phyloP scores from a whole-genome alignment of 30 jellyfish, hydroid and myxozoan genomes.

The Aurelia aurita region DNA sequence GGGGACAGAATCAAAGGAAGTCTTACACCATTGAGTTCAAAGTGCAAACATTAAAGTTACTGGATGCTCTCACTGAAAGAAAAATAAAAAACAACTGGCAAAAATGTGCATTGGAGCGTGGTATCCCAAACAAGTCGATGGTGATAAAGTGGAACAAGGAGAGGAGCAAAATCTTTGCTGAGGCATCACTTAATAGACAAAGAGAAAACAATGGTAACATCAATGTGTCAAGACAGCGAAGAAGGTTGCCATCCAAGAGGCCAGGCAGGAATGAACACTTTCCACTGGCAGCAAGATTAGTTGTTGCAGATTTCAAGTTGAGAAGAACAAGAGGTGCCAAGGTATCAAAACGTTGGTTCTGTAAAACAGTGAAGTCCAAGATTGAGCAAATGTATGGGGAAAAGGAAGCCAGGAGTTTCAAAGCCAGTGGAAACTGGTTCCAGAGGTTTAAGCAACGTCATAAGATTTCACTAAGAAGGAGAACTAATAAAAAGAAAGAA shows the following conservation, averaged over 20 bases:
- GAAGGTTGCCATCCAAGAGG: not conserved
- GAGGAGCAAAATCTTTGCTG: not conserved
- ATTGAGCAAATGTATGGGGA: too few species aligned
- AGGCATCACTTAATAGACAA: not conserved
- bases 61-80: not conserved
- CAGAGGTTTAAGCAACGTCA: too few species aligned
- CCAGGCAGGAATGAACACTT: not conserved
- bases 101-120: not conserved
- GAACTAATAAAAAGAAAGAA: too few species aligned
- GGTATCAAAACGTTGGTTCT: too few species aligned
- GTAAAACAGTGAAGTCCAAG: too few species aligned
- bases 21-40: slow-evolving; percentile 36
- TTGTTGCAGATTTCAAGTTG: slow-evolving; percentile 3
- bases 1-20: slow-evolving; percentile 17
- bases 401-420: too few species aligned
- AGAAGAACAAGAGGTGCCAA: too few species aligned
- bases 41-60: slow-evolving; percentile 1
- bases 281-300: not conserved
- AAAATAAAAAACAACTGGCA: slow-evolving; percentile 7
- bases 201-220: not conserved
- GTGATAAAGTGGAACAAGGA: slow-evolving; percentile 32
- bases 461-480: too few species aligned
- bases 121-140: slow-evolving; percentile 1
- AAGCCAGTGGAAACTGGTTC: too few species aligned
- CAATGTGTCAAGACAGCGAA: slow-evolving; percentile 1